Conservation (phyloP, 2,797 vertebrate genomes). For the Epinephelus malabaricus region DNA sequence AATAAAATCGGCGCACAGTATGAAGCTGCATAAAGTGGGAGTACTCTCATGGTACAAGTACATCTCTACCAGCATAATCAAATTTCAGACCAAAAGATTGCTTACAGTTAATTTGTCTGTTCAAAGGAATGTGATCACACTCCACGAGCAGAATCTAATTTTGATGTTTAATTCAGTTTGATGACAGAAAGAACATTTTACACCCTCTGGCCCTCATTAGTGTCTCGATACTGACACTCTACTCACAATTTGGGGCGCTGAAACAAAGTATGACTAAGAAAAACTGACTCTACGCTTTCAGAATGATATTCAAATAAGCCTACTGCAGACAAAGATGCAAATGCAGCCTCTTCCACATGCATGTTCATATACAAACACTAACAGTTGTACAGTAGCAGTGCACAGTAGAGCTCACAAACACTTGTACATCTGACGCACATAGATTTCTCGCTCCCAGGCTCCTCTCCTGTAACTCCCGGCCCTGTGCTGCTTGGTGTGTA, state of each 20-base stretch:
- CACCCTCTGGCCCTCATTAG: conserved; percentile 62
- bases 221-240: conserved; percentile 41
- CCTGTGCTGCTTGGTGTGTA: conserved; percentile 52
- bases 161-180: conserved; percentile 69
- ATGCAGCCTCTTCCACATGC: conserved; percentile 13
- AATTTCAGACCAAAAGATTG: conserved; percentile 19
- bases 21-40: background rate
- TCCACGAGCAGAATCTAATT: conserved; percentile 30
- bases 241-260: conserved; percentile 30
- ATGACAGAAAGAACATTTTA: conserved; percentile 50
- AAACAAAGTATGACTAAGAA: conserved; percentile 40
- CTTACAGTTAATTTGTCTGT: conserved; percentile 46
- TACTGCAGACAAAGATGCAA: conserved; percentile 33
- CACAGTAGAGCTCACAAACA: conserved; percentile 14
- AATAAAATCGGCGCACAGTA: background rate
- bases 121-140: conserved; percentile 46
- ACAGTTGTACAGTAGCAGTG: background rate
- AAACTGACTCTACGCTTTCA: conserved; percentile 26
- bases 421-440: conserved; percentile 25
- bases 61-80: conserved; percentile 13
- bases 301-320: conserved; percentile 13
- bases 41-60: no score
- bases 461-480: conserved; percentile 29
- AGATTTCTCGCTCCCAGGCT: conserved; percentile 48
- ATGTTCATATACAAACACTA: conserved; percentile 21